Conservation (phyloP, 2,888 invertebrate species). For the Drosophila nr. medialis region DNA sequence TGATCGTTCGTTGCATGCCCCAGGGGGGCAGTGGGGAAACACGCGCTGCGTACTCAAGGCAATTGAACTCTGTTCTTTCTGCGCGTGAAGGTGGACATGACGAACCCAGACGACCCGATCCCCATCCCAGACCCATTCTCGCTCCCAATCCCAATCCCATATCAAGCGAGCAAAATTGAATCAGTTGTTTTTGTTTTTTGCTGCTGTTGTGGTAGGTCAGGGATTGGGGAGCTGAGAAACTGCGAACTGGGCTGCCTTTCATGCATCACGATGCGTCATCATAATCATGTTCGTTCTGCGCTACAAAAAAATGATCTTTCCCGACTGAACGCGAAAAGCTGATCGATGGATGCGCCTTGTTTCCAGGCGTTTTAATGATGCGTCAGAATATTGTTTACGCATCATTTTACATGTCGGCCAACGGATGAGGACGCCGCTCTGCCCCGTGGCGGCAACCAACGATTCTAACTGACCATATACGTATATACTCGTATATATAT, state of each 20-base stretch:
- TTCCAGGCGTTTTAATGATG: conserved; percentile 77
- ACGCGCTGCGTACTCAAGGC: conserved; percentile 66
- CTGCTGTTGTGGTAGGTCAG: conserved; percentile 67
- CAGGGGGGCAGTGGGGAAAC: conserved; percentile 11
- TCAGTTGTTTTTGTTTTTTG: conserved; percentile 57
- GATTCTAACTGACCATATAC: conserved; percentile 17
- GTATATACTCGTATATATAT: background rate
- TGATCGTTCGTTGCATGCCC: conserved; percentile 51
- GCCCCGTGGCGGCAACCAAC: conserved; percentile 18
- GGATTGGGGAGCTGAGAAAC: conserved; percentile 29
- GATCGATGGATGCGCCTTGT: conserved; percentile 61
- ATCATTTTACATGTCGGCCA: conserved; percentile 78
- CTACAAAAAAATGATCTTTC: conserved; percentile 49
- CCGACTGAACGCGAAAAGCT: conserved; percentile 50
- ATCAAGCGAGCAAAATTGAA: conserved; percentile 67
- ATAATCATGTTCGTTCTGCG: conserved; percentile 71
- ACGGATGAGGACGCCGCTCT: conserved; percentile 34
- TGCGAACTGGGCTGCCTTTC: conserved; percentile 43
- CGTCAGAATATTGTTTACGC: conserved; percentile 81
- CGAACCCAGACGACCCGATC: conserved; percentile 37
- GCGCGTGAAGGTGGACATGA: conserved; percentile 75
- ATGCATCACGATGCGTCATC: conserved; percentile 70
- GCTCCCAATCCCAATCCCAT: conserved; percentile 26
- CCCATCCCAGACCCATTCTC: conserved; percentile 32
- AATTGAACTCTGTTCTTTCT: conserved; percentile 64